Base-by-base conservation (phyloP, 2,113 vertebrate genomes). In the Platysteira castanea region DNA sequence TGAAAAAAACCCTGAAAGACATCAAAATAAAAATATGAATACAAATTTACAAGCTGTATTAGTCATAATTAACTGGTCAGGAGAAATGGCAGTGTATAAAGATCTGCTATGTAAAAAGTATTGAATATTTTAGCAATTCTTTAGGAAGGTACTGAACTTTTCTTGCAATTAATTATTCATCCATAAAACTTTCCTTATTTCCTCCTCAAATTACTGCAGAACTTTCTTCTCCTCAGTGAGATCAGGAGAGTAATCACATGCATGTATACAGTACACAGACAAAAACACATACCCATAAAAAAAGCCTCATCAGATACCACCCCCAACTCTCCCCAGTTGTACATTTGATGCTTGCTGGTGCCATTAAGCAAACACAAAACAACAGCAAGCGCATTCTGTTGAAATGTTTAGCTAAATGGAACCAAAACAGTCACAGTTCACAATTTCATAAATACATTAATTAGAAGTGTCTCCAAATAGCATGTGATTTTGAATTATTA, bases 401-500 rank as follows among this genome's bases (percentile, higher is more conserved):
- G 97, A 98, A 98, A 98, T 98, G 98, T 98, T 98, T 98, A 98
- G 97, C 98, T 98, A 98, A 98, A 98, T 98, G 98, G 97, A 98
- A 98, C 98, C 96, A 98, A 98, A 98, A 98, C 98, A 98, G 98
- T 98, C 98, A 98, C 98, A 98, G 97, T 98, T 98, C 98, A 98
- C 98, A 98, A 98, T 98, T 98, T 98, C 98, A 98, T 98, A 98
- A 98, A 98, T 98, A 98, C 97, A 98, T 98, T 98, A 98, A 98
- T 98, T 98, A 98, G 97, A 98, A 98, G 97, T 98, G 97, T 98
- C 98, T 98, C 97, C 98, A 98, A 98, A 98, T 98, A 98, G 98
- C 97, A 98, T 98, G 98, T 98, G 98, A 98, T 98, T 98, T 98
- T 98, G 98, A 98, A 98, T 98, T 98, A 98, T 98, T 98, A 98